Evolutionary conservation across 2,113 vertebrate species (phyloP).

Genomic region (Boleophthalmus pectinirostris): DNA sequence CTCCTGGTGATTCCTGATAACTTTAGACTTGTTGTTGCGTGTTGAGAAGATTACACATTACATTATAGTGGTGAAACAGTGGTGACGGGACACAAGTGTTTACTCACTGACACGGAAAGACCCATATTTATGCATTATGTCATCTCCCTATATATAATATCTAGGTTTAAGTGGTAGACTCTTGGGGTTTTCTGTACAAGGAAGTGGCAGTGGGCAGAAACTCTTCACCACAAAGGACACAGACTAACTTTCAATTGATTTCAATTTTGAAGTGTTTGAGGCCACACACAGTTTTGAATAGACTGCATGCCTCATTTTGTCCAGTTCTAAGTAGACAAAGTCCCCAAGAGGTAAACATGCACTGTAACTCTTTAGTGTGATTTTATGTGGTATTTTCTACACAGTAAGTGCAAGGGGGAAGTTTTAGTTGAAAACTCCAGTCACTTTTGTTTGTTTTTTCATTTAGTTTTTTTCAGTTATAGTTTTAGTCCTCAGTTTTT

Average conservation of each 20-base stretch:
- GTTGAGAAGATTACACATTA: constrained; percentile 1
- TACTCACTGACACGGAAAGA: background rate
- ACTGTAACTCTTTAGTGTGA: constrained; percentile 24
- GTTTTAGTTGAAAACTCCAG: background rate
- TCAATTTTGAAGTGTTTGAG: constrained; percentile 44
- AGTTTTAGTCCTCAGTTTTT: background rate
- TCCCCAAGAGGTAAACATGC: constrained; percentile 29
- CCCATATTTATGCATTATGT: background rate
- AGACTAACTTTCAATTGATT: constrained; percentile 57
- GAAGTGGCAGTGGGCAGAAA: constrained; percentile 9
- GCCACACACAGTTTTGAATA: constrained; percentile 35
- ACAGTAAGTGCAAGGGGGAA: constrained; percentile 1
- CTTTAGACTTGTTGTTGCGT: constrained; percentile 21
- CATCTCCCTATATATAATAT: background rate
- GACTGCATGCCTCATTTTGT: background rate
- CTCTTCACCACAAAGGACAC: constrained; percentile 53
- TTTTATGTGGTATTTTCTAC: constrained; percentile 55
- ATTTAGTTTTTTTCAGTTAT: too few relatives aligned
- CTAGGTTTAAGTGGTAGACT: constrained; percentile 4
- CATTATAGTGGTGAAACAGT: background rate
- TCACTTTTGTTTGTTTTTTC: too few relatives aligned
- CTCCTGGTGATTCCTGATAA: constrained; percentile 5
- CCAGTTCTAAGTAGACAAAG: constrained; percentile 1
- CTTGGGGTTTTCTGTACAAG: constrained; percentile 19
- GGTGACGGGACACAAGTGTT: background rate